Conservation (phyloP, 2,113 vertebrate genomes). For the Chlorodrepanis virens region DNA sequence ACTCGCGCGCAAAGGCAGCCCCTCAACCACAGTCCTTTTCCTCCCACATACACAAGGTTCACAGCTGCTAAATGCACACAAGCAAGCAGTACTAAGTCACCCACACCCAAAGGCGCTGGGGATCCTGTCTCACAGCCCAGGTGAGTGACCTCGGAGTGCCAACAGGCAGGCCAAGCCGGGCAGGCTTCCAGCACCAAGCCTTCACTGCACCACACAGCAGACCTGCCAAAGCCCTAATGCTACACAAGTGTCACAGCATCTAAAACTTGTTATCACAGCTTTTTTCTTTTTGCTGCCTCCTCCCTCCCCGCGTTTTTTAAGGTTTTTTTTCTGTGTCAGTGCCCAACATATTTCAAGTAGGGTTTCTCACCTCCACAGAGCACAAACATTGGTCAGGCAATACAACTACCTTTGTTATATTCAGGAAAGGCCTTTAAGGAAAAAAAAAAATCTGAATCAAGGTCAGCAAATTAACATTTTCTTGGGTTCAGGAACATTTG, state of each 20-base stretch:
- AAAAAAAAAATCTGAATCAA: neutral
- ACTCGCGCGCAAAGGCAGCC: neutral
- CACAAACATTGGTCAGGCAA: neutral
- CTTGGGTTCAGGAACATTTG: neutral
- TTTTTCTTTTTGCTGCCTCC: neutral
- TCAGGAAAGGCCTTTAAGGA: neutral
- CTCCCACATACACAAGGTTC: neutral
- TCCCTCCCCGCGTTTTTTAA: rapidly evolving
- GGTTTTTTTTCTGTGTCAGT: neutral
- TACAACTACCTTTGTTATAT: neutral
- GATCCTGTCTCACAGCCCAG: neutral
- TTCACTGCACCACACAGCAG: neutral
- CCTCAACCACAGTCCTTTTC: neutral
- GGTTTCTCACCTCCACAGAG: neutral
- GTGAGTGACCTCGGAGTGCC: neutral
- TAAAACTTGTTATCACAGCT: neutral
- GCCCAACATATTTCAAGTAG: neutral
- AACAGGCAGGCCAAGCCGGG: rapidly evolving
- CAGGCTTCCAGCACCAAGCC: neutral
- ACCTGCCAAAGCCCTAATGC: neutral
- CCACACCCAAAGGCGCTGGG: neutral
- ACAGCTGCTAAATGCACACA: neutral
- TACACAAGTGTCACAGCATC: neutral
- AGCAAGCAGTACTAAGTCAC: neutral
- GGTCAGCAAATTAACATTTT: neutral